Evolutionary conservation across 1,140 invertebrate genomes (phyloP).

Genomic region (Lysiphlebus fabarum): DNA sequence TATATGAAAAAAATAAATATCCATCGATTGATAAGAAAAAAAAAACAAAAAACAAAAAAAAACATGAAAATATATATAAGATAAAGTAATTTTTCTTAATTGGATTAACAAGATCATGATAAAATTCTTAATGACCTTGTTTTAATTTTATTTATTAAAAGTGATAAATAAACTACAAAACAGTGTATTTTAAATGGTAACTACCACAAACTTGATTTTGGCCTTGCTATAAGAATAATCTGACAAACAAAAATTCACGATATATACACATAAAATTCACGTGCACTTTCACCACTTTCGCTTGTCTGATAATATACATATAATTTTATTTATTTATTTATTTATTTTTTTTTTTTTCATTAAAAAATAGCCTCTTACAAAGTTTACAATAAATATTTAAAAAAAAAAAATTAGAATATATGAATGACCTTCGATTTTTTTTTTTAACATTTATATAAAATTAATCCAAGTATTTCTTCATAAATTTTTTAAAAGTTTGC

Average conservation of each 20-base stretch:
- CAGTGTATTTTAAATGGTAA: too few relatives aligned
- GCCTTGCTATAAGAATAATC: slow-evolving; percentile 7
- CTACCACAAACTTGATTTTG: background rate
- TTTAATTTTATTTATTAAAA: background rate
- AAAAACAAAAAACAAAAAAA: too few relatives aligned
- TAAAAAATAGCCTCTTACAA: slow-evolving; percentile 1
- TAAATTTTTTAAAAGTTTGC: too few relatives aligned
- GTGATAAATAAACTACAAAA: background rate
- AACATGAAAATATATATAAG: background rate
- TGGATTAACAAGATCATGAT: slow-evolving; percentile 33
- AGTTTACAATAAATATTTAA: too few relatives aligned
- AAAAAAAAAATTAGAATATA: too few relatives aligned
- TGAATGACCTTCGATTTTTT: too few relatives aligned
- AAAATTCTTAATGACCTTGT: slow-evolving; percentile 9
- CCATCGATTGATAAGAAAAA: too few relatives aligned
- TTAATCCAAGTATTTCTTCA: too few relatives aligned
- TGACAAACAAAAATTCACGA: background rate
- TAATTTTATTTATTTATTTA: too few relatives aligned
- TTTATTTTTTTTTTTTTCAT: slow-evolving; percentile 7
- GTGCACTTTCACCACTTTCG: slow-evolving; percentile 47
- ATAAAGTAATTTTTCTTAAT: slow-evolving; percentile 29
- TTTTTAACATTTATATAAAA: too few relatives aligned
- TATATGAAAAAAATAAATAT: too few relatives aligned
- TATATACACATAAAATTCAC: slow-evolving; percentile 2
- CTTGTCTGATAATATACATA: slow-evolving; percentile 32